Base-by-base conservation (phyloP, 2,113 vertebrate species). In the Phoenicopterus ruber region DNA sequence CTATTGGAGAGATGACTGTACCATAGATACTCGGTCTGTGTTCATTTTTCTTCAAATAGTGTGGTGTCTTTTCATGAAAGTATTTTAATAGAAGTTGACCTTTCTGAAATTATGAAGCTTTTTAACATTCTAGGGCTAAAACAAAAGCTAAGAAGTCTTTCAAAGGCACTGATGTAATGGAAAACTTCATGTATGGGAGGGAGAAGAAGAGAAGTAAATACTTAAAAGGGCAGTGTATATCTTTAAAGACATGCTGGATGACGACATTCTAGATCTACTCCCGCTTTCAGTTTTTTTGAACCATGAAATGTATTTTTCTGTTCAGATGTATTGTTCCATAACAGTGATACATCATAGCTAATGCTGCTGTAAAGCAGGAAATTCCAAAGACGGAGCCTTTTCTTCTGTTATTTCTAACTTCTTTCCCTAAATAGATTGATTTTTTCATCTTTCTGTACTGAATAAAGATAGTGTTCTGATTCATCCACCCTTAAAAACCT, bases 401-500 rank as follows among this genome's bases (percentile, higher is more conserved):
- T 91, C 69, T 94, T 94, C 44, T 94, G 57, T 62, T 80, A 72
- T 86, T 93, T 81, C 82, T 83, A 90, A 63, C 42, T 71, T 76
- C 52, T 93, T 84, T 86, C 82, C 76, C 20, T 89, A 93, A 96
- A 96, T 87, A 84, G 55, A 31, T n/a, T 47, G 69, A 21, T 83
- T 72, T 77, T 66, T 42, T 32, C 4, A 20, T 54, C 42, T 86
- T 94, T 85, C 69, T 88, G 46, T 94, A 66, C 65, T 94, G 86
- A 96, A 96, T 96, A 89, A 89, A 81, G 83, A 85, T 91, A 96
- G 66, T 94, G 93, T 96, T 96, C 91, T 94, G 91, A 93, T 90
- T 94, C 89, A 90, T 54, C 90, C 80, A 88, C 55, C 88, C 85
- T 92, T 89, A 88, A 91, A 97, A 88, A 85, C 62, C 42, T 88